These are phyloP conservation scores for Protaetia brevitarsis DNA, from an alignment of 1,140 invertebrate genomes.

Conservation along the genomic window DNA sequence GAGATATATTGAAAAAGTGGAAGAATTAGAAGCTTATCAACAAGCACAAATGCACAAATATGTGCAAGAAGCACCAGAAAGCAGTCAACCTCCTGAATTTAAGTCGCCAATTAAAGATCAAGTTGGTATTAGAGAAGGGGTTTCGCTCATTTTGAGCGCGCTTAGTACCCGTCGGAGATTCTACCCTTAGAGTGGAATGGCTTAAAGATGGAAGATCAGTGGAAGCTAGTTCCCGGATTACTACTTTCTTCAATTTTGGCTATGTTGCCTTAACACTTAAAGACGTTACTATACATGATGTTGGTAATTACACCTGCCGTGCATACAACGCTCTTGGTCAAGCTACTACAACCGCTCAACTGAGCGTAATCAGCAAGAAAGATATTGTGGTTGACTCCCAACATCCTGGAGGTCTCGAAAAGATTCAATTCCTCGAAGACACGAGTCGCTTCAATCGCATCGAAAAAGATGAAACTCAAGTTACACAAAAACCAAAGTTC, in stretches of 20 bases:
- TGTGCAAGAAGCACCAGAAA: conserved; percentile 74
- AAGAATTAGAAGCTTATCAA: conserved; percentile 89
- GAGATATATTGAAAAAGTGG: conserved; percentile 88
- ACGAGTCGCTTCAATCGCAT: conserved; percentile 64
- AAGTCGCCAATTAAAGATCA: conserved; percentile 91
- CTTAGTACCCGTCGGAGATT: conserved; percentile 89
- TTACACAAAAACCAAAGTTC: conserved; percentile 79
- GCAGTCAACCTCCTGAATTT: conserved; percentile 80
- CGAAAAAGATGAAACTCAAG: conserved; percentile 68
- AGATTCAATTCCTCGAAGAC: conserved; percentile 87
- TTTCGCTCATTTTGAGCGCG: conserved; percentile 95
- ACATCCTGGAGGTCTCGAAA: conserved; percentile 81
- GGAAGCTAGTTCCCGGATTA: conserved; percentile 90
- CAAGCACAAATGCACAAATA: conserved; percentile 72
- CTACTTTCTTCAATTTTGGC: conserved; percentile 94
- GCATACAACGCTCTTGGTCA: conserved; percentile 87
- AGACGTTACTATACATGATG: conserved; percentile 84
- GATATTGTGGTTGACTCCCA: conserved; percentile 84
- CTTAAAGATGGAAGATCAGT: conserved; percentile 87
- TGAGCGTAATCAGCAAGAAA: conserved; percentile 82
- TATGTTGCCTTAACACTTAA: conserved; percentile 96
- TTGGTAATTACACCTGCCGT: conserved; percentile 86
- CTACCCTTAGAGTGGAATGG: conserved; percentile 91
- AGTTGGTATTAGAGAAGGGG: conserved; percentile 86
- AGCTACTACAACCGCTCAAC: conserved; percentile 81